These are phyloP conservation scores for Cheilosia grossa DNA, from an alignment of 2,888 invertebrate genomes.

Conservation along the genomic window DNA sequence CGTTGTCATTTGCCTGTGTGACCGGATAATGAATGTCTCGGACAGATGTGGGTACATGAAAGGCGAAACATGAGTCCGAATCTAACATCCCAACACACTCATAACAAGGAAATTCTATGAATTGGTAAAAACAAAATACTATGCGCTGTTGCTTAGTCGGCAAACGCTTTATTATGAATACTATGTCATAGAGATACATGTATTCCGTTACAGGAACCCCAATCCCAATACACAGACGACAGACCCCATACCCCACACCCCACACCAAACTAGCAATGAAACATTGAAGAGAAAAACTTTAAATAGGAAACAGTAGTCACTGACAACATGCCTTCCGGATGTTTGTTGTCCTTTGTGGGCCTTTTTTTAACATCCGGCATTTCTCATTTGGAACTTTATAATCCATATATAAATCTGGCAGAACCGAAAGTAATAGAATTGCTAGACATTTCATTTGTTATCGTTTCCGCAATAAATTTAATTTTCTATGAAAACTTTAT, in stretches of 20 bases:
- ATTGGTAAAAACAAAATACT: conserved; percentile 54
- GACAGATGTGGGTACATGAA: conserved; percentile 74
- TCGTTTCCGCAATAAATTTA: conserved; percentile 83
- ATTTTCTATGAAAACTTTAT: conserved; percentile 63
- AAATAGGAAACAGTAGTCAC: conserved; percentile 71
- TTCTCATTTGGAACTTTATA: conserved; percentile 65
- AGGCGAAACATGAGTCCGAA: conserved; percentile 67
- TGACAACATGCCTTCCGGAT: conserved; percentile 73
- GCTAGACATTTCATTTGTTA: conserved; percentile 77
- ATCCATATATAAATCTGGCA: conserved; percentile 60
- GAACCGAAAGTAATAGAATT: conserved; percentile 67
- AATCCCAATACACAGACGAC: background rate
- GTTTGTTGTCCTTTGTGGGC: conserved; percentile 58
- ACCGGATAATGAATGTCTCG: conserved; percentile 74
- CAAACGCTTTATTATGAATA: conserved; percentile 65
- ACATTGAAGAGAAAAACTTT: conserved; percentile 57
- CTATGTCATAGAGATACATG: conserved; percentile 55
- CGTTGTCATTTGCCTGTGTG: conserved; percentile 74
- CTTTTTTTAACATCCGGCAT: conserved; percentile 57
- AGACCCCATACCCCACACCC: background rate
- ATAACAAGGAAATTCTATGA: conserved; percentile 55
- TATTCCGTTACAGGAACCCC: conserved; percentile 20
- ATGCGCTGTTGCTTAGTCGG: conserved; percentile 26
- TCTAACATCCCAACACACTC: conserved; percentile 40
- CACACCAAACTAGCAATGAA: background rate